Evolutionary conservation across 2,797 vertebrate genomes (phyloP).

Genomic region (Eupleurogrammus muticus): DNA sequence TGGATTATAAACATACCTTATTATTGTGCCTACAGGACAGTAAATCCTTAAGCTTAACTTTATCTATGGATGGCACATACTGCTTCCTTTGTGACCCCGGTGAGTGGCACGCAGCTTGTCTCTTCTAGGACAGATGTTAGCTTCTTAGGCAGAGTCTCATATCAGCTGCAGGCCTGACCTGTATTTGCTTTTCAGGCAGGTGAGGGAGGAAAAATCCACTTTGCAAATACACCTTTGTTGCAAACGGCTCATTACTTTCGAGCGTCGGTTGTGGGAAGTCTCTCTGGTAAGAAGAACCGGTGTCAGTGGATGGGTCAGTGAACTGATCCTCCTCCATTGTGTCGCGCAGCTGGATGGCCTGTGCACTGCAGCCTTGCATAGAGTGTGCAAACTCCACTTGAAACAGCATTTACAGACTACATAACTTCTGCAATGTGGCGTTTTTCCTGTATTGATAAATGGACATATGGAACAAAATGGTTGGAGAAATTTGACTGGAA

Average conservation of each 20-base stretch:
- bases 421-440: too few relatives aligned
- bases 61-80: background rate
- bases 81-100: background rate
- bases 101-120: background rate
- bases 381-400: background rate
- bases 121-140: background rate
- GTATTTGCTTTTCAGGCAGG: background rate
- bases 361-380: background rate
- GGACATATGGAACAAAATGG: too few relatives aligned
- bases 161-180: constrained; percentile 5
- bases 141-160: background rate
- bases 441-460: too few relatives aligned
- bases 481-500: too few relatives aligned
- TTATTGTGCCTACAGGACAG: background rate
- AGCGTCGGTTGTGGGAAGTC: constrained; percentile 11
- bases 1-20: background rate
- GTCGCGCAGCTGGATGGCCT: background rate
- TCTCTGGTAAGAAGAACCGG: constrained; percentile 22
- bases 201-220: constrained; percentile 5
- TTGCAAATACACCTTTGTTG: background rate
- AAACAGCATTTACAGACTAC: too few relatives aligned
- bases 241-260: constrained; percentile 19
- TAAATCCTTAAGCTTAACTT: background rate
- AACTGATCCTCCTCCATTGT: constrained; percentile 30
- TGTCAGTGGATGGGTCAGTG: constrained; percentile 27